Percentiles rank a stretch among this genome's conserved stretches.
Conservation (phyloP, 2,888 invertebrate species). For the Lithophane semibrunnea region DNA sequence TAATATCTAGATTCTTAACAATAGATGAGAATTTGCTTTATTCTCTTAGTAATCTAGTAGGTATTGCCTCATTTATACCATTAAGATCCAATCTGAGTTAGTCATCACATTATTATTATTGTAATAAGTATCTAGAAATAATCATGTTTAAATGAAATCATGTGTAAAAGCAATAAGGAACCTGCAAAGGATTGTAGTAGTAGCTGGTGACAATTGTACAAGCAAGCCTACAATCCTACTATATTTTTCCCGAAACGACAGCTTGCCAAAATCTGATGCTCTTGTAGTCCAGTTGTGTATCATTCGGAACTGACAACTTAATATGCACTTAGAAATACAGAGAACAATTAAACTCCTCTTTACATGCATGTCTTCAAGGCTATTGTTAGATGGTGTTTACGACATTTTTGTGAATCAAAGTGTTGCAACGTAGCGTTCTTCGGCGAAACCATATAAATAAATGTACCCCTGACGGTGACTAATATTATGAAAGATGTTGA, state of each 20-base stretch:
- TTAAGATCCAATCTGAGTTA: conserved; percentile 50
- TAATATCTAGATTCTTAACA: conserved; percentile 43
- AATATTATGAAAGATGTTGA: conserved; percentile 66
- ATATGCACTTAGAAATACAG: conserved; percentile 33
- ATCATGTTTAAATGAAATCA: conserved; percentile 20
- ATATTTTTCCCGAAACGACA: neutral
- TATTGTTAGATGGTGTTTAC: conserved; percentile 62
- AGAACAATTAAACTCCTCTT: conserved; percentile 24
- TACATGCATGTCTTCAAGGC: conserved; percentile 41
- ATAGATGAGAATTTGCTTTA: conserved; percentile 56
- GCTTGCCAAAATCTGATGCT: conserved; percentile 9
- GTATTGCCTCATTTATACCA: conserved; percentile 47
- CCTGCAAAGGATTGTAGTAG: neutral
- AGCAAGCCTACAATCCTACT: neutral
- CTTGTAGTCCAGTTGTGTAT: conserved; percentile 21
- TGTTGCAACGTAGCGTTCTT: conserved; percentile 65
- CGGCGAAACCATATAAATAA: conserved; percentile 65
- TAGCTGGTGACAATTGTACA: neutral
- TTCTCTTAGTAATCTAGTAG: conserved; percentile 47
- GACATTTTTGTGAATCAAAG: conserved; percentile 67
- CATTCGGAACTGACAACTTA: conserved; percentile 31
- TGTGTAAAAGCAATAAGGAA: conserved; percentile 12
- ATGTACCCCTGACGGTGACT: conserved; percentile 64
- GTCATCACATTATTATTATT: conserved; percentile 37
- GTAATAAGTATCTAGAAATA: conserved; percentile 22